phyloP scores from a whole-genome alignment of 1,140 invertebrate species.

The Pachyrhynchus sulphureomaculatus region DNA sequence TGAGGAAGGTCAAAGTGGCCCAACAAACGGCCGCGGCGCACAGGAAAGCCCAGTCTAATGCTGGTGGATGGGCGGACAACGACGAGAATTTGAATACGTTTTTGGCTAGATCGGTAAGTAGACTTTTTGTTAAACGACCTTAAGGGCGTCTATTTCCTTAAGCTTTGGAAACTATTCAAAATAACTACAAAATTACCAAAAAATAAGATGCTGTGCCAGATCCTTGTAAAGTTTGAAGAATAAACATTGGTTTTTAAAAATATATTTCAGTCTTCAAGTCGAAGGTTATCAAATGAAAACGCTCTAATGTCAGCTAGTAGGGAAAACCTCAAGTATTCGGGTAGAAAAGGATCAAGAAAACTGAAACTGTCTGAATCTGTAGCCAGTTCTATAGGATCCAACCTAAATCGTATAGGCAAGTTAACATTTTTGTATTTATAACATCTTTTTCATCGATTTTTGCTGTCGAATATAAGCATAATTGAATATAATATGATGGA shows the following conservation, averaged over 20 bases:
- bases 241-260: too few species aligned
- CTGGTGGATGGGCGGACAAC: constrained; percentile 39
- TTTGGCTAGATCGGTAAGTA: constrained; percentile 45
- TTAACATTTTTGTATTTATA: neutral
- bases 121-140: too few species aligned
- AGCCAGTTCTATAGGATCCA: constrained; percentile 85
- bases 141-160: too few species aligned
- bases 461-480: too few species aligned
- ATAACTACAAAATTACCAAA: too few species aligned
- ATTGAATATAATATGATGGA: too few species aligned
- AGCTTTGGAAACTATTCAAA: too few species aligned
- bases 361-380: constrained; percentile 82
- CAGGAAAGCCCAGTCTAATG: constrained; percentile 37
- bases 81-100: constrained; percentile 54
- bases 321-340: constrained; percentile 62
- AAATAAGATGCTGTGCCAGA: too few species aligned
- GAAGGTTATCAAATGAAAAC: constrained; percentile 76
- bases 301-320: constrained; percentile 72
- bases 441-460: neutral
- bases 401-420: constrained; percentile 68
- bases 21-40: constrained; percentile 70
- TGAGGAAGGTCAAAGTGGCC: constrained; percentile 83
- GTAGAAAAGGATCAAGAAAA: constrained; percentile 64
- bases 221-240: too few species aligned
- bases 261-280: constrained; percentile 60